Evolutionary conservation across 1,140 invertebrate genomes (phyloP).

Genomic region (Cecropterus lyciades): DNA sequence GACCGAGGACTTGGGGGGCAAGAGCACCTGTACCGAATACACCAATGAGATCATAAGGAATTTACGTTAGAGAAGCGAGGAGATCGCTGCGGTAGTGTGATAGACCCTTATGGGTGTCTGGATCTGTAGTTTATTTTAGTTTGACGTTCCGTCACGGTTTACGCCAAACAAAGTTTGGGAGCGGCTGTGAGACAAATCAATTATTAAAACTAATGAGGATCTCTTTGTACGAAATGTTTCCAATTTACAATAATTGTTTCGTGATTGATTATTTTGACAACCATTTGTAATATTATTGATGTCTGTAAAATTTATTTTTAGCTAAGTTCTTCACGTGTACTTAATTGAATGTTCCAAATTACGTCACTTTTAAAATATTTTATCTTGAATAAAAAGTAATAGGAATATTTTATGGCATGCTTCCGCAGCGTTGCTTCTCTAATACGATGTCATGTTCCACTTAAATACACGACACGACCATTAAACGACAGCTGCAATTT

Average conservation of each 20-base stretch:
- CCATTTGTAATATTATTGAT: no score
- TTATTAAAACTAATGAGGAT: not conserved
- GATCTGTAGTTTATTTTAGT: constrained; percentile 5
- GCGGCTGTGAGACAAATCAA: not conserved
- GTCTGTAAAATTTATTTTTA: no score
- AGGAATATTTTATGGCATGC: no score
- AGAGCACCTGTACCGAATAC: constrained; percentile 57
- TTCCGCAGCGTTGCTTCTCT: not conserved
- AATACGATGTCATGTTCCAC: not conserved
- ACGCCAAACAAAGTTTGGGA: constrained; percentile 1
- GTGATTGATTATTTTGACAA: no score
- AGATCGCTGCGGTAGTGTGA: not conserved
- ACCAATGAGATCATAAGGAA: constrained; percentile 62
- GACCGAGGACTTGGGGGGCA: constrained; percentile 97
- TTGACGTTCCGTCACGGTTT: not conserved
- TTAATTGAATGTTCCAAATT: not conserved
- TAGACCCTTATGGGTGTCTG: not conserved
- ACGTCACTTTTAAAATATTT: not conserved
- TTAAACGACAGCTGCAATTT: not conserved
- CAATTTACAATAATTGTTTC: no score
- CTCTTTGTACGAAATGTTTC: not conserved
- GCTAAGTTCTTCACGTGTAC: no score
- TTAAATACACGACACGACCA: no score
- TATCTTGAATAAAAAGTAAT: no score
- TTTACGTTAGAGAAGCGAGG: constrained; percentile 28